These are phyloP conservation scores for Manacus vitellinus DNA, from an alignment of 2,113 vertebrate genomes.

Conservation along the genomic window DNA sequence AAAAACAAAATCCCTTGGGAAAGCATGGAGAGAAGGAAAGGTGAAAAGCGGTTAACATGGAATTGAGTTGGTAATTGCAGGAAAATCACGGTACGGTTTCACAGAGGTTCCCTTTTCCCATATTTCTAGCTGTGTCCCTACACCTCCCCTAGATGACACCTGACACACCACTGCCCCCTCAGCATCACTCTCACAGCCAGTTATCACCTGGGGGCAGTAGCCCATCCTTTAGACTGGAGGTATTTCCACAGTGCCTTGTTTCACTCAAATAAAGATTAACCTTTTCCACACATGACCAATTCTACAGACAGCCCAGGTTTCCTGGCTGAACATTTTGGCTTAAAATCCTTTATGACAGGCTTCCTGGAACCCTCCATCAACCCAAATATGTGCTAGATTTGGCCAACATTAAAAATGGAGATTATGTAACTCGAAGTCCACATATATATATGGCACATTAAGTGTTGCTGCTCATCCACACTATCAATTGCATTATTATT, in stretches of 20 bases:
- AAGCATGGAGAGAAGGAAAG: not conserved
- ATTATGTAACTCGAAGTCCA: not conserved
- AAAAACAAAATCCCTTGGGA: not conserved
- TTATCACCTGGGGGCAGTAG: accelerated
- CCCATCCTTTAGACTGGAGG: not conserved
- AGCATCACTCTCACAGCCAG: not conserved
- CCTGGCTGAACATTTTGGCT: not conserved
- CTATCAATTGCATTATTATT: not conserved
- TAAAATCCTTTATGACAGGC: not conserved
- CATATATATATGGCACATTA: accelerated
- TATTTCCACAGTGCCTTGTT: not conserved
- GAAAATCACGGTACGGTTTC: not conserved
- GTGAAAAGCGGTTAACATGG: not conserved
- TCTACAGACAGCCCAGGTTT: not conserved
- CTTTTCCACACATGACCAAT: not conserved
- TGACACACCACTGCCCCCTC: not conserved
- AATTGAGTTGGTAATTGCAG: not conserved
- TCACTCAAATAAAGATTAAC: not conserved
- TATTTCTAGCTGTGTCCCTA: not conserved
- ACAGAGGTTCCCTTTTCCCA: not conserved
- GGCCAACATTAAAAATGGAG: not conserved
- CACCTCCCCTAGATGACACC: not conserved
- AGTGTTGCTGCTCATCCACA: not conserved
- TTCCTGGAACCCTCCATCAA: not conserved
- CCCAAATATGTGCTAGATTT: not conserved